Conservation (phyloP, 1,140 invertebrate species). For the Cheumatopsyche charites region DNA sequence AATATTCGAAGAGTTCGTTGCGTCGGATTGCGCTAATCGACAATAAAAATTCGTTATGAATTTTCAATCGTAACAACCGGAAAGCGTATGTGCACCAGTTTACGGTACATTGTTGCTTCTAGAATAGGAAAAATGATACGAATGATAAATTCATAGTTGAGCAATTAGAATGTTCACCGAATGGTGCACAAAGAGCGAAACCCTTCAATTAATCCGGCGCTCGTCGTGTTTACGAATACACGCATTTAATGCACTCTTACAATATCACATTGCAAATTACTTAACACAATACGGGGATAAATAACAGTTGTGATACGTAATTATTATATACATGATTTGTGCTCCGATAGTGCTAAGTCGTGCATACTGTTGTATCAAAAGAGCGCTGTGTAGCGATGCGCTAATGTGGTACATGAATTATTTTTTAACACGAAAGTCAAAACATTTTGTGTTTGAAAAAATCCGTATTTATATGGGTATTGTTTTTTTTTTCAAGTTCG, state of each 20-base stretch:
- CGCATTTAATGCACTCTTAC: background rate
- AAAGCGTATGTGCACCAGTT: slow-evolving; percentile 12
- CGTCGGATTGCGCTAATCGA: background rate
- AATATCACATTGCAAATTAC: slow-evolving; percentile 41
- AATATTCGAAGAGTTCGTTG: no score
- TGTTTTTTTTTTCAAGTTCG: no score
- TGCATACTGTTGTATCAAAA: background rate
- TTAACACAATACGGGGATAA: slow-evolving; percentile 41
- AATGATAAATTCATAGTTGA: background rate
- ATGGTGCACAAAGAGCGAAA: background rate
- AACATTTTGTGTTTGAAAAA: no score
- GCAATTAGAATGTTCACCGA: background rate
- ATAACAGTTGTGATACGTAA: slow-evolving; percentile 27
- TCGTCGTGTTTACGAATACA: slow-evolving; percentile 5
- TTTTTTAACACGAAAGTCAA: no score
- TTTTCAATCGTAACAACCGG: slow-evolving; percentile 14
- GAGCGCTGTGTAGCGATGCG: background rate
- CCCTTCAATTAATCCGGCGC: slow-evolving; percentile 33
- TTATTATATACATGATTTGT: slow-evolving; percentile 24
- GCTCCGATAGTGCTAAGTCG: slow-evolving; percentile 7
- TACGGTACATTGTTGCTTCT: slow-evolving; percentile 1
- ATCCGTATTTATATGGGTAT: no score
- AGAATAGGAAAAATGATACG: background rate
- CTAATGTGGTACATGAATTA: no score
- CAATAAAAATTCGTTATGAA: slow-evolving; percentile 17